These are phyloP conservation scores for Laothoe populi DNA, from an alignment of 2,888 invertebrate genomes.

Conservation along the genomic window DNA sequence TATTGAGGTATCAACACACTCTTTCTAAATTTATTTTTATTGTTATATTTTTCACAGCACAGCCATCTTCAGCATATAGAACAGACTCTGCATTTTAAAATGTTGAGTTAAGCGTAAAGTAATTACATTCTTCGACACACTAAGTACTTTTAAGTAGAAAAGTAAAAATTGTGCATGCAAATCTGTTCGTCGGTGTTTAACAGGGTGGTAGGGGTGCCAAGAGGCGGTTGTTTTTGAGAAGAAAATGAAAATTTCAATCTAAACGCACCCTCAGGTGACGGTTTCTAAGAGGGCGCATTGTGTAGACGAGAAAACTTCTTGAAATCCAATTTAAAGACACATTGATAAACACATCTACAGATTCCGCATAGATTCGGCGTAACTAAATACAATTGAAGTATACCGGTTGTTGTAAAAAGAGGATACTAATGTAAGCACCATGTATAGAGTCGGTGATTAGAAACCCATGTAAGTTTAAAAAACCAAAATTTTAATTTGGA, in stretches of 20 bases:
- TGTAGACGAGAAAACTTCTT: constrained; percentile 47
- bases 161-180: constrained; percentile 66
- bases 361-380: constrained; percentile 4
- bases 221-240: constrained; percentile 64
- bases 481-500: too few relatives aligned
- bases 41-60: neutral
- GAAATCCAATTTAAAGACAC: constrained; percentile 55
- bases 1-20: constrained; percentile 74
- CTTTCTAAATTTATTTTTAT: constrained; percentile 8
- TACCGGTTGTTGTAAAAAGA: too few relatives aligned
- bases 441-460: too few relatives aligned
- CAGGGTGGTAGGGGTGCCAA: constrained; percentile 46
- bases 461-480: too few relatives aligned
- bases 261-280: constrained; percentile 74
- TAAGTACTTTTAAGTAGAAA: constrained; percentile 32
- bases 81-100: constrained; percentile 4
- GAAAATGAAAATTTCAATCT: constrained; percentile 81
- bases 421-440: too few relatives aligned
- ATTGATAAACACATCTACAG: constrained; percentile 25
- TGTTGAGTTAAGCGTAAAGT: constrained; percentile 25
- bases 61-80: neutral
- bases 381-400: neutral
- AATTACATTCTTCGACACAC: constrained; percentile 26
- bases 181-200: constrained; percentile 59
- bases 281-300: constrained; percentile 47